Evolutionary conservation across 1,140 invertebrate species (phyloP).

Genomic region (Coenobita brevimanus): DNA sequence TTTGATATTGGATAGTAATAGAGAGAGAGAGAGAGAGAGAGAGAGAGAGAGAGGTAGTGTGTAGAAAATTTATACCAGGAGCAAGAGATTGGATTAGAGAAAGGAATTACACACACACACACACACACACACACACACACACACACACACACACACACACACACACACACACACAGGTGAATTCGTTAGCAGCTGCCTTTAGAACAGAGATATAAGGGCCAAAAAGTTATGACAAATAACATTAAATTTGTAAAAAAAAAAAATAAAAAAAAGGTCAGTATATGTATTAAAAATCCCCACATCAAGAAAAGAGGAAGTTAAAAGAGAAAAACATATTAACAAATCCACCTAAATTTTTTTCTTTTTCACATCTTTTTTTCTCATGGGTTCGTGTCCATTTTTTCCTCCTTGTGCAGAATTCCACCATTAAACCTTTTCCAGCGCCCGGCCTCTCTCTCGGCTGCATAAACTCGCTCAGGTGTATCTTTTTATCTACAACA

Average conservation of each 20-base stretch:
- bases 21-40: not conserved
- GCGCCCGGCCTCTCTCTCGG: too few species aligned
- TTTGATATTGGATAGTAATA: not conserved
- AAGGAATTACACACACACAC: constrained; percentile 33
- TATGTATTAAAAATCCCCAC: too few species aligned
- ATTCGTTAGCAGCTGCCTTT: not conserved
- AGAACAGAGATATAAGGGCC: not conserved
- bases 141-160: constrained; percentile 41
- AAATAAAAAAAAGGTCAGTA: too few species aligned
- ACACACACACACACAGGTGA: constrained; percentile 25
- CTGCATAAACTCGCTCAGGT: too few species aligned
- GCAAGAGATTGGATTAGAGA: too few species aligned
- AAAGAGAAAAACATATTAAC: not conserved
- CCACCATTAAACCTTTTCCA: too few species aligned
- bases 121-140: constrained; percentile 39
- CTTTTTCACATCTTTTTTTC: not conserved
- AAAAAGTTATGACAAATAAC: not conserved
- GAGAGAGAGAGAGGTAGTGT: not conserved
- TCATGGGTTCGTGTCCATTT: too few species aligned
- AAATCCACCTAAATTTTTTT: not conserved
- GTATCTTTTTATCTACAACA: too few species aligned
- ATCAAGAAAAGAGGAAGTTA: not conserved
- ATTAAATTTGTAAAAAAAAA: too few species aligned
- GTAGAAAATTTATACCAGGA: not conserved
- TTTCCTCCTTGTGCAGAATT: too few species aligned